Evolutionary conservation across 2,113 vertebrate genomes (phyloP).

Genomic region (Tupaia chinensis): DNA sequence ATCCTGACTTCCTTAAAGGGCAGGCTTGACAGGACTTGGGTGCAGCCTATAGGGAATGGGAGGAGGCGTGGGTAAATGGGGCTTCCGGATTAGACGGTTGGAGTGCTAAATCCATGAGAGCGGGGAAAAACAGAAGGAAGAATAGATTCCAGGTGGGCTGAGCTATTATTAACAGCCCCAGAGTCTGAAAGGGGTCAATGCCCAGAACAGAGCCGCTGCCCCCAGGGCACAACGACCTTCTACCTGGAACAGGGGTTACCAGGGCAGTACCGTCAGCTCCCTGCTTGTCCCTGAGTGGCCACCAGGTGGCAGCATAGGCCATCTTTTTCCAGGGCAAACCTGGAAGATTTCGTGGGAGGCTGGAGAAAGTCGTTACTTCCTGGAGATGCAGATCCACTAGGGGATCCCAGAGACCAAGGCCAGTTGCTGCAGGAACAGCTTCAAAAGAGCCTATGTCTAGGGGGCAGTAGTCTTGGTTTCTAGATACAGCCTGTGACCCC

Average conservation of each 20-base stretch:
- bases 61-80: background rate
- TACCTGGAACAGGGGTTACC: background rate
- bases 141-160: background rate
- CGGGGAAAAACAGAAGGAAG: background rate
- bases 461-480: background rate
- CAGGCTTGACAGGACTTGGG: background rate
- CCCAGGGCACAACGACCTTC: background rate
- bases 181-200: background rate
- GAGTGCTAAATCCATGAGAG: background rate
- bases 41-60: background rate
- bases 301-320: slow-evolving; percentile 79
- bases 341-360: fast-evolving
- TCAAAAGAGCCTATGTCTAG: background rate
- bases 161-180: background rate
- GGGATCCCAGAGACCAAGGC: fast-evolving
- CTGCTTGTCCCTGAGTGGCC: background rate
- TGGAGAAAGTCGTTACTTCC: too few species aligned
- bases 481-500: background rate
- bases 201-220: background rate
- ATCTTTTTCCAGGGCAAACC: slow-evolving; percentile 9
- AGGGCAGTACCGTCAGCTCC: fast-evolving
- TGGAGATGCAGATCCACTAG: background rate
- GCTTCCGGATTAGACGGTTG: background rate
- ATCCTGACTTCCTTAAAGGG: background rate
- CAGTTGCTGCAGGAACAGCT: background rate